Percentiles rank a stretch among this genome's conserved stretches.
These are phyloP conservation scores for Candoia aspera DNA, from an alignment of 2,113 vertebrate genomes.

Conservation along the genomic window DNA sequence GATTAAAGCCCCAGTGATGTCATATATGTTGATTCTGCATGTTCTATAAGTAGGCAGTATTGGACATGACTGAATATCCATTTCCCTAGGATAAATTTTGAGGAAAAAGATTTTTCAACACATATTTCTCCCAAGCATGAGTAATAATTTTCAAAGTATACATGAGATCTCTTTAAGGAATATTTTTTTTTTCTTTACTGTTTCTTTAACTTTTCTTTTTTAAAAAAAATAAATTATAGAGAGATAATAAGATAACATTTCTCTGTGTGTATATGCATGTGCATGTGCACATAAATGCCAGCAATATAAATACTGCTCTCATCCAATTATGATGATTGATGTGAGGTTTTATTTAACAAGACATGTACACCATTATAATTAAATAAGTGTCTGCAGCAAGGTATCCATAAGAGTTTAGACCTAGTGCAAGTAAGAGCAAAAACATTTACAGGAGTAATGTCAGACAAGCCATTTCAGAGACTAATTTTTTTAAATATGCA, in stretches of 20 bases:
- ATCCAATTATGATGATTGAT: slow-evolving; percentile 6
- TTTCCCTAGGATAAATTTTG: not conserved
- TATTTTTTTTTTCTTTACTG: not conserved
- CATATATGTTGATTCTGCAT: not conserved
- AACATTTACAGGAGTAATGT: not conserved
- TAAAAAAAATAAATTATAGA: not conserved
- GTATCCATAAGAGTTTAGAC: slow-evolving; percentile 1
- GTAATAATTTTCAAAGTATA: not conserved
- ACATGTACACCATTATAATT: not conserved
- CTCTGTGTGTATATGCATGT: not conserved
- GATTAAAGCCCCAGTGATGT: not conserved
- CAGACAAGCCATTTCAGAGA: not conserved
- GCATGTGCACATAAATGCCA: not conserved
- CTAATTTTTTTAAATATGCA: not conserved
- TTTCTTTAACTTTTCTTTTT: not conserved
- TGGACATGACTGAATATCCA: not conserved
- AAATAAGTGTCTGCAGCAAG: slow-evolving; percentile 11
- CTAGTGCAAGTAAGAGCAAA: slow-evolving; percentile 4
- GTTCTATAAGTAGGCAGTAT: not conserved
- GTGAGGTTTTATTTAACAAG: not conserved
- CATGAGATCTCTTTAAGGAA: not conserved
- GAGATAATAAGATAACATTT: not conserved
- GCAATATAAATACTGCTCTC: slow-evolving; percentile 19
- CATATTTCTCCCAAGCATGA: not conserved
- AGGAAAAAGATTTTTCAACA: not conserved